Evolutionary conservation across 2,888 invertebrate species (phyloP).

Genomic region (Chalcis sispes): DNA sequence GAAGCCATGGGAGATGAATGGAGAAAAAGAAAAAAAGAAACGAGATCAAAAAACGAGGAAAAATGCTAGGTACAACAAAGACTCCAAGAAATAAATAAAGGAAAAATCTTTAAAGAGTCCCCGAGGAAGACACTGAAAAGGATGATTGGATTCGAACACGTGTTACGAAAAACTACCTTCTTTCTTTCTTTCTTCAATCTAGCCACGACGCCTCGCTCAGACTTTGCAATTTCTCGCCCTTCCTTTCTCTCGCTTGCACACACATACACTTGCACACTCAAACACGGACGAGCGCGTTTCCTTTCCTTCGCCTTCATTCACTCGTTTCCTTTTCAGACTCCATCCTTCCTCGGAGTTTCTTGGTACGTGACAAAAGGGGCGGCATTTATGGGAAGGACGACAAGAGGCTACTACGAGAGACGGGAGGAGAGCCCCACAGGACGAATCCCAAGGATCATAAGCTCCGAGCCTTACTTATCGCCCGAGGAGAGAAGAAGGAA

Average conservation of each 20-base stretch:
- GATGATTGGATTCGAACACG: constrained; percentile 6
- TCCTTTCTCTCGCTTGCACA: background rate
- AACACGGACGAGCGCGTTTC: background rate
- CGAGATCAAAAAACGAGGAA: no score
- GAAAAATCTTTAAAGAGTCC: constrained; percentile 6
- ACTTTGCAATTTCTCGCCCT: background rate
- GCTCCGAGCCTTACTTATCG: constrained; percentile 35
- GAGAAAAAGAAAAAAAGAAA: no score
- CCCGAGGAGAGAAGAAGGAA: background rate
- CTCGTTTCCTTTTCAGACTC: background rate
- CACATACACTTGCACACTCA: no score
- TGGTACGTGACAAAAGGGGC: constrained; percentile 31
- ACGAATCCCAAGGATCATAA: constrained; percentile 40
- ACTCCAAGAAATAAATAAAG: background rate
- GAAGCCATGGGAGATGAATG: no score
- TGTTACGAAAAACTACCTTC: constrained; percentile 12
- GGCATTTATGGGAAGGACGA: constrained; percentile 14
- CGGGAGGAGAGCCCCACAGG: background rate
- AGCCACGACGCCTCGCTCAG: no score
- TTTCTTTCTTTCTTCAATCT: background rate
- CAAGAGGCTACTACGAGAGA: no score
- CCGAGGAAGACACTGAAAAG: constrained; percentile 6
- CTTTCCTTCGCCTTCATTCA: background rate
- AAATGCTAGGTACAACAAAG: background rate
- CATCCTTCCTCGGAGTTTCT: background rate